Base-by-base conservation (phyloP, 2,888 invertebrate species). In the Agrotis segetum region DNA sequence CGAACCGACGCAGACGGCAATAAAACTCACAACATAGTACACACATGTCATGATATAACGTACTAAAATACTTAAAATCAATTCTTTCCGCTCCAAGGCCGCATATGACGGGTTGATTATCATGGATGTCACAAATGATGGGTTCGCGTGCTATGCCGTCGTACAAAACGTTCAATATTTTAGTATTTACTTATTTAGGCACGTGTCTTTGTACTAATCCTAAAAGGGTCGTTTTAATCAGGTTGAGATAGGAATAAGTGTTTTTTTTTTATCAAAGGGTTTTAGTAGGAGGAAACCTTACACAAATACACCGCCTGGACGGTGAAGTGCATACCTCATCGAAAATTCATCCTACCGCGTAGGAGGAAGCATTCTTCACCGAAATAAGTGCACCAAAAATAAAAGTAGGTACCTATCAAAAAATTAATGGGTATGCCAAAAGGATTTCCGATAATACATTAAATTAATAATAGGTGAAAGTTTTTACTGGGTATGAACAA, bases 101-200 rank as follows among this genome's bases (percentile, higher is more conserved):
- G 53, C 53, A 11, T 69, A 55, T 72, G 78, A 74, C 59, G 50
- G 60, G 61, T 71, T 71, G 83, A 77, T 76, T 71, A 58, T 82
- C 71, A 72, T 68, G 70, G 70, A 78, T 78, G 82, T 70, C 83
- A 85, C 84, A 86, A 87, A 87, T 79, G 79, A 72, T 67, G 19
- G 56, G 40, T 81, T 87, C 65, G 87, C 87, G 87, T 87, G 87
- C 21, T 46, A 11, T 52, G 4, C 49, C 40, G 53, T 52, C 58
- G 24, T 61, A 60, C 55, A 53, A 67, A 50, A 62, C 55, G 59
- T 65, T 62, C 21, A 55, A 53, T 56, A 63, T 67, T 67, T 67
- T 63, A 55, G 52, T 55, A 65, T 67, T 67, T 65, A 67, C 60
- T 58, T 58, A 46, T 29, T 59, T 55, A 58, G 40, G 34, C 47